Evolutionary conservation across 2,113 vertebrate species (phyloP).

Genomic region (Fulica atra): DNA sequence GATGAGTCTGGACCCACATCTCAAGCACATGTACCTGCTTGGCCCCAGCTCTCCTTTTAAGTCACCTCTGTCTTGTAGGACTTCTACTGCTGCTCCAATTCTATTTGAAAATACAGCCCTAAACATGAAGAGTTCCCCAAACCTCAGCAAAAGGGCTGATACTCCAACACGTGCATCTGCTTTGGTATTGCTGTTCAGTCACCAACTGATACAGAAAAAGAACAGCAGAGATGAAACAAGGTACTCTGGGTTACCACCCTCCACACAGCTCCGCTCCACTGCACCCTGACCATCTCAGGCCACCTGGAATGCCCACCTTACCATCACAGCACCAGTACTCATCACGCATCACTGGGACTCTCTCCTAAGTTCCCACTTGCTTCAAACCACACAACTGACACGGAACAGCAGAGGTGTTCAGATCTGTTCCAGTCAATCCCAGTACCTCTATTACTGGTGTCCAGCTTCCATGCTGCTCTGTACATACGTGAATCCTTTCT

Average conservation of each 20-base stretch:
- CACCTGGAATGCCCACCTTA: neutral
- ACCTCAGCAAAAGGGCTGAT: neutral
- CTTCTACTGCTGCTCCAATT: neutral
- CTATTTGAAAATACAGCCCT: neutral
- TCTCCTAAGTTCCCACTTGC: neutral
- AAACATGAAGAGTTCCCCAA: neutral
- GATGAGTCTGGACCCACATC: neutral
- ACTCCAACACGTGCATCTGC: neutral
- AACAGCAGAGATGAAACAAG: neutral
- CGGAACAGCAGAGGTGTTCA: neutral
- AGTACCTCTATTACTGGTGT: neutral
- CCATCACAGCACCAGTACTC: neutral
- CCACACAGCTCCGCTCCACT: neutral
- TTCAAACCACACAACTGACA: neutral
- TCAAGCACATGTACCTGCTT: neutral
- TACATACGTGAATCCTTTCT: neutral
- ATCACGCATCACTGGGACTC: neutral
- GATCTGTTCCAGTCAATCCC: neutral
- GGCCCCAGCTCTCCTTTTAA: neutral
- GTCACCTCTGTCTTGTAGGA: neutral
- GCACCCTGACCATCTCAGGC: neutral
- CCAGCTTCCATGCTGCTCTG: neutral
- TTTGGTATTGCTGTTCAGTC: neutral
- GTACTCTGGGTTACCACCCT: neutral
- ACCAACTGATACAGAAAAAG: neutral